Percentiles rank a stretch among this genome's conserved stretches.
Conservation (phyloP, 1,140 invertebrate species). For the Bombus difficillimus region DNA sequence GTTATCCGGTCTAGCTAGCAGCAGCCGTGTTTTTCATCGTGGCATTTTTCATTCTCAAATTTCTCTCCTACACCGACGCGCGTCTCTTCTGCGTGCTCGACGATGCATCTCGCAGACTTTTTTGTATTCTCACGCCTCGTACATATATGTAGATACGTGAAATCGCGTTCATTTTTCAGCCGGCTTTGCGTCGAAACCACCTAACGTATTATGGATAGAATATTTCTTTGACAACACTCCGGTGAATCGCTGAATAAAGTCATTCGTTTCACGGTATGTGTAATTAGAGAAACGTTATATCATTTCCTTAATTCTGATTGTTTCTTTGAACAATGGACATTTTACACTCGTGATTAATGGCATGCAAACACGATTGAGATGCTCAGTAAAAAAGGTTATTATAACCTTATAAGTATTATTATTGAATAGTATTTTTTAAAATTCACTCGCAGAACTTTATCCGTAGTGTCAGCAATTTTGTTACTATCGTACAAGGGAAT, state of each 20-base stretch:
- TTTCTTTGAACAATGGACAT: too few relatives aligned
- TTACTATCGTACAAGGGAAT: too few relatives aligned
- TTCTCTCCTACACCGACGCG: background rate
- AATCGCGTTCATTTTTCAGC: background rate
- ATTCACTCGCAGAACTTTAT: too few relatives aligned
- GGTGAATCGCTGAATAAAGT: background rate
- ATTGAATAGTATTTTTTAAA: too few relatives aligned
- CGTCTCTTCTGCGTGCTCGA: background rate
- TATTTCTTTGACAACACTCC: background rate
- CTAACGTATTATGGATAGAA: background rate
- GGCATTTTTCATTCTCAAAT: constrained; percentile 30
- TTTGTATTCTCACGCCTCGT: background rate
- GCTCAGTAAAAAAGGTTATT: too few relatives aligned
- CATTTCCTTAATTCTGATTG: too few relatives aligned
- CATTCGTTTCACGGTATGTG: too few relatives aligned
- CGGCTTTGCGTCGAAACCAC: background rate
- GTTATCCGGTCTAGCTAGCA: constrained; percentile 10
- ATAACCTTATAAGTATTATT: too few relatives aligned
- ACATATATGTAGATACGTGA: background rate
- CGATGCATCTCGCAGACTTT: constrained; percentile 3
- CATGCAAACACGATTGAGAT: too few relatives aligned
- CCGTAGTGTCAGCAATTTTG: too few relatives aligned
- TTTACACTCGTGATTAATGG: too few relatives aligned
- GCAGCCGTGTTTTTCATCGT: constrained; percentile 39
- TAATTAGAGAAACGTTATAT: background rate